Base-by-base conservation (phyloP, 23 tunicate species). In the Oikopleura vanhoeffeni region DNA sequence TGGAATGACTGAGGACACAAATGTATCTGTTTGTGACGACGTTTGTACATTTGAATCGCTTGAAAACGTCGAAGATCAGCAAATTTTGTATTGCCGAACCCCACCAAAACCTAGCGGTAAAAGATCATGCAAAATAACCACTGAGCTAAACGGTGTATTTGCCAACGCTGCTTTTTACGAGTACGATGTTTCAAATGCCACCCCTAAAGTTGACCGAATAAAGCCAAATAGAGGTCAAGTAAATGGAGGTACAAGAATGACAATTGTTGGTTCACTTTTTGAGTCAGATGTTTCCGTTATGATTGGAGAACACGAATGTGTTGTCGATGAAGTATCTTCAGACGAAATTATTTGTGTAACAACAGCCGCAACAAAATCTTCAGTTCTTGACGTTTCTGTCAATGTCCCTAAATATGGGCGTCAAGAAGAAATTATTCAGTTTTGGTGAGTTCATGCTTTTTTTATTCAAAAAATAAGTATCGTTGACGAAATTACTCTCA, bases 161-260 rank as follows among this genome's bases (percentile, higher is more conserved):
- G 60, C 8, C 8, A 18, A 49, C 60, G 18, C 18, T 49, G 18
- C 60, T 49, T 18, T 8, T 49, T 8, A 8, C 8, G 18, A 49
- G 18, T 49, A 49, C 18, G 18, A 49, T 8, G 8, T 8, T 71
- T 38, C 3, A 32, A 32, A 71, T 30, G 79, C 27, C 27, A 71
- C 79, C 2, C 79, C 79, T 18, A 71, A 71, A 2, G 79, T 71
- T 32, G 27, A 13, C 38, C 4, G 32, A 71, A 32, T 71, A 28
- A 28, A 18, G 35, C 79, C 79, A 28, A 71, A 30, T 71, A 28
- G 79, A 71, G 79, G 79, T 71, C 79, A 71, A 71, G 35, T 30
- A 2, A 32, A 2, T 32, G 79, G 79, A 18, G 79, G 79, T 13
- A 71, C 79, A 32, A 30, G 35, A 24, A 30, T 71, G 2, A 71